These are phyloP conservation scores for Tinamus major DNA, from an alignment of 2,797 vertebrate genomes.

Conservation along the genomic window DNA sequence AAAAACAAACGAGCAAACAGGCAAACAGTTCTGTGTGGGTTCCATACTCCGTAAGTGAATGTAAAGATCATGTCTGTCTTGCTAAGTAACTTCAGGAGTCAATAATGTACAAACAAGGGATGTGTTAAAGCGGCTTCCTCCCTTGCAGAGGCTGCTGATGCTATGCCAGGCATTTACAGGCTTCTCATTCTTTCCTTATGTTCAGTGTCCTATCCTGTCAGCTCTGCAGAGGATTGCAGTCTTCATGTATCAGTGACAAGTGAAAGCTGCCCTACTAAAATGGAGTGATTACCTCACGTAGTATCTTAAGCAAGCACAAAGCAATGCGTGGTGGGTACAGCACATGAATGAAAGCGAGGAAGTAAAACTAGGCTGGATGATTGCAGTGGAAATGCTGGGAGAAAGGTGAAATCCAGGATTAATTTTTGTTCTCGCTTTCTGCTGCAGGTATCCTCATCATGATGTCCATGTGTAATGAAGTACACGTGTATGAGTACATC, in stretches of 20 bases:
- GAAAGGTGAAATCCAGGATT: not conserved
- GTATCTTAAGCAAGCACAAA: not conserved
- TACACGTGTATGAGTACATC: conserved; percentile 96
- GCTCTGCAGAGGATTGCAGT: fast-evolving
- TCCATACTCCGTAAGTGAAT: not conserved
- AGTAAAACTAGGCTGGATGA: not conserved
- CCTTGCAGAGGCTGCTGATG: not conserved
- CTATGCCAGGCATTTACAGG: not conserved
- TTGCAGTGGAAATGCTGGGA: not conserved
- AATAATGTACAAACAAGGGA: not conserved
- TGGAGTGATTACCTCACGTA: not conserved
- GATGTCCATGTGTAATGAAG: conserved; percentile 94
- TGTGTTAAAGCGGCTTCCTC: not conserved
- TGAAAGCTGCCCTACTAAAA: not conserved
- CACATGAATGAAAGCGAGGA: not conserved
- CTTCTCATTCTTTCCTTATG: not conserved
- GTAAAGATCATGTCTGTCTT: not conserved
- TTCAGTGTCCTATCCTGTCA: not conserved
- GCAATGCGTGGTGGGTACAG: not conserved
- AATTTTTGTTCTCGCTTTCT: not conserved
- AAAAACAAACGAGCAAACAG: not conserved
- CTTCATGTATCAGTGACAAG: not conserved
- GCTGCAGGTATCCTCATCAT: conserved; percentile 92
- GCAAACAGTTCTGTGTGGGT: not conserved
- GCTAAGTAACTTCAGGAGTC: not conserved